Base-by-base conservation (phyloP, 35 echinoderm and acorn worm genomes). In the Heliocidaris erythrogramma region DNA sequence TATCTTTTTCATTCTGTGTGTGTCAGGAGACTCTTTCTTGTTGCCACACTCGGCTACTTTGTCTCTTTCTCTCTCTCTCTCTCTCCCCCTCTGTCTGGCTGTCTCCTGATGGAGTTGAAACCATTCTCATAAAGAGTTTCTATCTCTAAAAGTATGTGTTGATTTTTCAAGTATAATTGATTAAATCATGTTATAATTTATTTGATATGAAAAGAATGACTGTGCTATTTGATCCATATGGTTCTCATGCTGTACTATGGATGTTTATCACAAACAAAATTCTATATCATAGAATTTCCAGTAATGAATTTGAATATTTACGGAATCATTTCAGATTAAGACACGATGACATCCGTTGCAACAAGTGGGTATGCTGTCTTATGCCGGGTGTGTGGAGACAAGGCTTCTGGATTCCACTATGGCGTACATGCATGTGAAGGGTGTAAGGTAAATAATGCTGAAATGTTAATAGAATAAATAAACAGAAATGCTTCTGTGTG, bases 361-460 rank as follows among this genome's bases (percentile, higher is more conserved):
- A 89, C 84, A 2, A 94, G 96, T 86, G 97, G 97, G 18, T 96
- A 99, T 85, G 95, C 95, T 5, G 97, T 99, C 30, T 90, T 97
- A 27, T 99, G 98, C 30, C 94, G 98, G 17, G 97, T 99, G 14
- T 99, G 98, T 93, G 98, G 98, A 21, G 98, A 99, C 91, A 95
- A 96, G 35, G 98, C 98, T 7, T 99, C 98, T 6, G 98, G 98
- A 13, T 99, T 99, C 78, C 98, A 99, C 92, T 99, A 99, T 92
- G 98, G 98, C 24, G 98, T 97, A n/a, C 96, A 99, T 93, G 98
- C 98, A 13, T 99, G 98, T 49, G 98, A 99, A 95, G 98, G 98
- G 8, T 99, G 98, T 86, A 99, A 99, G 98, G 98, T 97, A 90
- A 97, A 42, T 42, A 42, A 42, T 42, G 93, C 9, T n/a, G 11